Percentiles rank a stretch among this genome's conserved stretches.
These are phyloP conservation scores for Torymus tubicola DNA, from an alignment of 2,888 invertebrate species.

Conservation along the genomic window DNA sequence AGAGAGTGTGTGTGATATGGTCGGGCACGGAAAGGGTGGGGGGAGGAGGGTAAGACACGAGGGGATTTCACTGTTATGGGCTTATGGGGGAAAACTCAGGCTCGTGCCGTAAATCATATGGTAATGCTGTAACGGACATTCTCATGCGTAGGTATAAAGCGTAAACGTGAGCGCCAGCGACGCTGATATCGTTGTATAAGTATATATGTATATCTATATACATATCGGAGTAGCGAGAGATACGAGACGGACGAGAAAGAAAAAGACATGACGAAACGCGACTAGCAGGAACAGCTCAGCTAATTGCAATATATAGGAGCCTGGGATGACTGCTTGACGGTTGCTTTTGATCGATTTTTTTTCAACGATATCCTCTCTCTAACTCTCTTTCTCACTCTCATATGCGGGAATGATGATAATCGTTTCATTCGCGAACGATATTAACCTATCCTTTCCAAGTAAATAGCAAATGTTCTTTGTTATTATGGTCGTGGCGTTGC, in stretches of 20 bases:
- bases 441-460: too few relatives aligned
- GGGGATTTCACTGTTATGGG: conserved; percentile 47
- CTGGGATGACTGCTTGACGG: not conserved
- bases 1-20: conserved; percentile 51
- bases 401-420: too few relatives aligned
- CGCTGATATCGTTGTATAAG: not conserved
- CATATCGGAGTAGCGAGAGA: conserved; percentile 7
- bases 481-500: too few relatives aligned
- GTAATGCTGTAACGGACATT: conserved; percentile 69
- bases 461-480: too few relatives aligned
- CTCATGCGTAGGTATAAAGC: not conserved
- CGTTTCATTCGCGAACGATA: too few relatives aligned
- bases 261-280: conserved; percentile 50
- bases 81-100: conserved; percentile 55
- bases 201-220: not conserved
- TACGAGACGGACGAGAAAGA: conserved; percentile 22
- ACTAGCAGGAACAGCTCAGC: not conserved
- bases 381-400: too few relatives aligned
- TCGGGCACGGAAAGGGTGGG: not conserved
- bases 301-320: conserved; percentile 14
- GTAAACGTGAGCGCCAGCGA: not conserved
- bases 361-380: too few relatives aligned
- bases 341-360: conserved; percentile 1
- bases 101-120: conserved; percentile 73
- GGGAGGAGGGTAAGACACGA: not conserved